Evolutionary conservation across 2,113 vertebrate genomes (phyloP).

Genomic region (Bubo bubo): DNA sequence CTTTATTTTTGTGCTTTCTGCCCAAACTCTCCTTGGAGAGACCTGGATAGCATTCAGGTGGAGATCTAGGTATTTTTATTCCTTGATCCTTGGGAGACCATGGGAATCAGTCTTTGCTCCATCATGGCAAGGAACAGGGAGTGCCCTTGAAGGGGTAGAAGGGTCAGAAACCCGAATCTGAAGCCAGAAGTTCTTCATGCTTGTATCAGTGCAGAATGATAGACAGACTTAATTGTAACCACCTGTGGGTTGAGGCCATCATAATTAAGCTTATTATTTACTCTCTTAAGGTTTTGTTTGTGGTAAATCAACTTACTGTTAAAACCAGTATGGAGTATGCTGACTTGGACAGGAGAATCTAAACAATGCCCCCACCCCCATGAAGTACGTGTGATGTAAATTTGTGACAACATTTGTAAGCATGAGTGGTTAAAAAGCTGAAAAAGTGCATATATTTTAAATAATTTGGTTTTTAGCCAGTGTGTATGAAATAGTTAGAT

Average conservation of each 20-base stretch:
- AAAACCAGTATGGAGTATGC: neutral
- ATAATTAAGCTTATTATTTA: neutral
- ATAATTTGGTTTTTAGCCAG: neutral
- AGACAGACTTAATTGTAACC: neutral
- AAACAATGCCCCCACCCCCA: neutral
- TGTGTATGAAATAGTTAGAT: neutral
- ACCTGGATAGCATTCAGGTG: neutral
- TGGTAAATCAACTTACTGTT: neutral
- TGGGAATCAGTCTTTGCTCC: neutral
- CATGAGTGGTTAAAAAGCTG: neutral
- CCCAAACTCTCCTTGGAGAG: neutral
- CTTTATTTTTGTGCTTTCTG: neutral
- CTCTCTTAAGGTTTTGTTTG: neutral
- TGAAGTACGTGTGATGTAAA: neutral
- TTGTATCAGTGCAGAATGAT: neutral
- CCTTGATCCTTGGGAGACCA: fast-evolving
- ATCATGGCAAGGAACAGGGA: neutral
- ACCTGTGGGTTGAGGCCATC: neutral
- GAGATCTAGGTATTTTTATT: neutral
- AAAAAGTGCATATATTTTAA: neutral
- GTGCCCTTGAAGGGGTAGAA: neutral
- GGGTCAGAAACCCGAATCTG: neutral
- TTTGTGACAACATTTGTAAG: neutral
- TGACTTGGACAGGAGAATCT: neutral
- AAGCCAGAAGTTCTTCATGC: neutral